A percentile compares a stretch with the other conserved stretches of the same genome.
These are phyloP conservation scores for Agapostemon virescens DNA, from an alignment of 2,888 invertebrate species.

Conservation along the genomic window DNA sequence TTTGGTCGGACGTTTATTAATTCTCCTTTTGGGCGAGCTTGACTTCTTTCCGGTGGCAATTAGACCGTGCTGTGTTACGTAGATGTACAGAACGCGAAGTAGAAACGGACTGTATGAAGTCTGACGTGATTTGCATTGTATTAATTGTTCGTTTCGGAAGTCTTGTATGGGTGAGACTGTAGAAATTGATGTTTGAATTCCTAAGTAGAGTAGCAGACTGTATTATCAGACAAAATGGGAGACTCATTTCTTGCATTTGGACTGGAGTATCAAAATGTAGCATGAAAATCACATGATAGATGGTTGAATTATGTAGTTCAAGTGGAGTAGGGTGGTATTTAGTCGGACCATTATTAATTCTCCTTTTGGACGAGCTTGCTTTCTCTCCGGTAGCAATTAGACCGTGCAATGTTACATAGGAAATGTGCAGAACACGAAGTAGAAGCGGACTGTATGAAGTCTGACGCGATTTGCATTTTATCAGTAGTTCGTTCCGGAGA, in stretches of 20 bases:
- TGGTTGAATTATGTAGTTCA: background rate
- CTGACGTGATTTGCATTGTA: background rate
- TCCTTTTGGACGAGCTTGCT: background rate
- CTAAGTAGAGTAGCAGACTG: no score
- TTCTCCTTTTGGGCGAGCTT: background rate
- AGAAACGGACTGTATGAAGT: no score
- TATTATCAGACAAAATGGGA: no score
- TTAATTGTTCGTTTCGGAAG: background rate
- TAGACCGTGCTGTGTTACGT: background rate
- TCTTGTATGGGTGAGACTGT: no score
- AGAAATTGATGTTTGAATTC: no score
- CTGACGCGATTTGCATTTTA: background rate
- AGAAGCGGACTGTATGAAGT: no score
- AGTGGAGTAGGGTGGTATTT: background rate
- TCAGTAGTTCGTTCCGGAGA: background rate
- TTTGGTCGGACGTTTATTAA: background rate
- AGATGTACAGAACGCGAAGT: background rate
- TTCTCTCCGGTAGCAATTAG: background rate
- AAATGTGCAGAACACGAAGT: background rate
- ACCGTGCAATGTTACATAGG: background rate
- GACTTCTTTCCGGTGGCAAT: background rate
- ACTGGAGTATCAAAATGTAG: no score
- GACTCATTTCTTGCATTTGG: no score
- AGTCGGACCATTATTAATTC: background rate
- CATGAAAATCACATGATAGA: no score